These are phyloP conservation scores for Gibbula magus DNA, from an alignment of 2,888 invertebrate species.

Conservation along the genomic window DNA sequence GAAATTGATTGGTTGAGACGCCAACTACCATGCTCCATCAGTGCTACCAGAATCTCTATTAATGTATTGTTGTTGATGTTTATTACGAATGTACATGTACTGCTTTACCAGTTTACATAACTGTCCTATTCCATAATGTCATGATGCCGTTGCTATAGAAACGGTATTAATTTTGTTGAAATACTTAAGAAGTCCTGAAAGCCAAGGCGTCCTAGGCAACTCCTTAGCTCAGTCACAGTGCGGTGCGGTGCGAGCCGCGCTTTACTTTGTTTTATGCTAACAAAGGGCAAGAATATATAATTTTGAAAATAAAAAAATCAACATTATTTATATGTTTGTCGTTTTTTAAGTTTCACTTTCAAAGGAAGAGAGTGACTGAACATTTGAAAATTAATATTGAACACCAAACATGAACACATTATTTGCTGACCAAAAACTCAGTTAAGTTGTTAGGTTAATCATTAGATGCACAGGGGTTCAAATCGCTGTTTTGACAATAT, in stretches of 20 bases:
- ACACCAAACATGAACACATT: no score
- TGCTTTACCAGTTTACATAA: neutral
- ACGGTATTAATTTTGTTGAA: neutral
- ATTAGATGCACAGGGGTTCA: no score
- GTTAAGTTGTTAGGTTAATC: no score
- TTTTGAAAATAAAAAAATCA: neutral
- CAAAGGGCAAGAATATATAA: slow-evolving; percentile 10
- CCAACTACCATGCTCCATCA: no score
- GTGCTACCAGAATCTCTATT: slow-evolving; percentile 12
- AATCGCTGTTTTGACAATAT: no score
- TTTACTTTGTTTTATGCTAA: neutral
- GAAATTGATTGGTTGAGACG: no score
- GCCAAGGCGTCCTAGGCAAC: neutral
- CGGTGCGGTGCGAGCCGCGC: neutral
- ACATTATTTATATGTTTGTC: neutral
- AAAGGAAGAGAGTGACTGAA: no score
- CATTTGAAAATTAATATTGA: no score
- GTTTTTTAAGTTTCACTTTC: no score
- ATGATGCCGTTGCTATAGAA: neutral
- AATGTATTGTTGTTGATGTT: neutral
- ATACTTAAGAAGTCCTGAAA: neutral
- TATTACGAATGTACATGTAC: no score
- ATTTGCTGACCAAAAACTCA: no score
- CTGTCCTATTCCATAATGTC: neutral
- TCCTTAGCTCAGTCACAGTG: neutral